phyloP scores from a whole-genome alignment of 2,888 invertebrate genomes.

The Pyrrhosoma nymphula region DNA sequence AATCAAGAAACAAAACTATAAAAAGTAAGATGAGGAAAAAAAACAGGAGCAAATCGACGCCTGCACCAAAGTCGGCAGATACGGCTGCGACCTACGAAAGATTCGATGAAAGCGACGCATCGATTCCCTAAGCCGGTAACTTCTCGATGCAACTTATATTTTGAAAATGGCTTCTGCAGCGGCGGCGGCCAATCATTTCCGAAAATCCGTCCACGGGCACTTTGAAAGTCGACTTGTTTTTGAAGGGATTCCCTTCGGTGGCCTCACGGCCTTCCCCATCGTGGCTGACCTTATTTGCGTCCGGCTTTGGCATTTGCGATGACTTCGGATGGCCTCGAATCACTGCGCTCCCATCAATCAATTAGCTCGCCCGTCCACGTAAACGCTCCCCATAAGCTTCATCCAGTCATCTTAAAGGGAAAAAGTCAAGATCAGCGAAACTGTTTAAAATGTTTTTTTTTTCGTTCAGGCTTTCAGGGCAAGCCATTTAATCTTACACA shows the following conservation, averaged over 20 bases:
- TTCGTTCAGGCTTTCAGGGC: not conserved
- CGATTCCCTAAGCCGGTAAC: not conserved
- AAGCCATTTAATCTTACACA: not conserved
- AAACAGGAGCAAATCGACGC: not conserved
- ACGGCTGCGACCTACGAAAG: not conserved
- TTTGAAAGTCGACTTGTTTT: not conserved
- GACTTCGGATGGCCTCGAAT: not conserved
- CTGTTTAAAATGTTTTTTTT: not conserved
- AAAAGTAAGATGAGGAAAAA: not conserved
- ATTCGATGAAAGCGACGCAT: not conserved
- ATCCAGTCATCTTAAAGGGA: not conserved
- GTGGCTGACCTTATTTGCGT: conserved; percentile 6
- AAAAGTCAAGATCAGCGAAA: not conserved
- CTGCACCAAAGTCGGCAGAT: not conserved
- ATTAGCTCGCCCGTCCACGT: not conserved
- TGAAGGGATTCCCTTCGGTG: not conserved
- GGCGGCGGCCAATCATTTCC: not conserved
- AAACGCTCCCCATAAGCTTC: not conserved
- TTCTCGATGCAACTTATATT: not conserved
- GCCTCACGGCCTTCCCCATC: conserved; percentile 7
- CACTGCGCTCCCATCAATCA: not conserved
- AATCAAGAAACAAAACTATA: no score
- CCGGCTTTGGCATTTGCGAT: conserved; percentile 6
- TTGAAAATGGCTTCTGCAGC: not conserved
- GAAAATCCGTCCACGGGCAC: not conserved